phyloP scores from a whole-genome alignment of 2,113 vertebrate genomes.

The Lophotis ruficrista region DNA sequence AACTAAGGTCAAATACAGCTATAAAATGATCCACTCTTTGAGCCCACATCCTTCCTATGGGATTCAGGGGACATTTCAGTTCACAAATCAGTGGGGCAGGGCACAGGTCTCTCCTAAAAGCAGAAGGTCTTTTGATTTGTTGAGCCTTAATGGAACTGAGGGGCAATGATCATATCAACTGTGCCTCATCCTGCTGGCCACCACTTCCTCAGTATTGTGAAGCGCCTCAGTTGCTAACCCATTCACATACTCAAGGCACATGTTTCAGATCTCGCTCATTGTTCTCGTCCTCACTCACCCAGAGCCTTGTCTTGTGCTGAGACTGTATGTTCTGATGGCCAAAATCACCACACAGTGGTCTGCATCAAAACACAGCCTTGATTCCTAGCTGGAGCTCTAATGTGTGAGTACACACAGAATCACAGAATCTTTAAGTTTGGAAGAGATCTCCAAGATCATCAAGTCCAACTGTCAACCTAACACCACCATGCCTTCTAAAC shows the following conservation, averaged over 20 bases:
- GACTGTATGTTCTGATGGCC: background rate
- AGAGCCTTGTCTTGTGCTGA: background rate
- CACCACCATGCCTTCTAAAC: too few species aligned
- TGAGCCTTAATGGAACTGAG: background rate
- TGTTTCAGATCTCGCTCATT: rapidly evolving
- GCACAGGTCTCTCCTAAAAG: background rate
- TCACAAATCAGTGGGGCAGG: background rate
- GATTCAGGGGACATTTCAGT: background rate
- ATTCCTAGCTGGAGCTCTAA: background rate
- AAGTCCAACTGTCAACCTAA: too few species aligned
- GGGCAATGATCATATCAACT: background rate
- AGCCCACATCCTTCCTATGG: background rate
- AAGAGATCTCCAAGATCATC: too few species aligned
- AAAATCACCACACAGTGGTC: background rate
- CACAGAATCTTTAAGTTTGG: too few species aligned
- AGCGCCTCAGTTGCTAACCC: background rate
- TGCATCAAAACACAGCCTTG: background rate
- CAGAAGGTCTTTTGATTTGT: background rate
- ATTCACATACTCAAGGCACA: background rate
- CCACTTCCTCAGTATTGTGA: background rate
- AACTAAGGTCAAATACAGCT: background rate
- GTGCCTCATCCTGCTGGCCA: background rate
- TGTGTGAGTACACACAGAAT: background rate
- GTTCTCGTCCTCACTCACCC: too few species aligned
- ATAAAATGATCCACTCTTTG: background rate